Evolutionary conservation across 2,888 invertebrate genomes (phyloP).

Genomic region (Drosophila sordidula): DNA sequence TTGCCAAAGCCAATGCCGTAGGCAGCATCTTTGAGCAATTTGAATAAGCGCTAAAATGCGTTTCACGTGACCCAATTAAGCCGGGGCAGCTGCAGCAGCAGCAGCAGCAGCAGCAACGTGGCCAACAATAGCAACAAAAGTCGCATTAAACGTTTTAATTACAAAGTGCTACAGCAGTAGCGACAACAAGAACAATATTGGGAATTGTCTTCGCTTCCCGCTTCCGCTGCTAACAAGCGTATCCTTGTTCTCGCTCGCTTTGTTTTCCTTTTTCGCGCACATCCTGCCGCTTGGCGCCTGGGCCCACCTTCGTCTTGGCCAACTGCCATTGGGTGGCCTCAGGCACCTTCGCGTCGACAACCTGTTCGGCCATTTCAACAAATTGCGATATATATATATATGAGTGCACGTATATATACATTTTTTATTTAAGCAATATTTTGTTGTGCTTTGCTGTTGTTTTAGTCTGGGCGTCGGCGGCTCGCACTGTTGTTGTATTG

Average conservation of each 20-base stretch:
- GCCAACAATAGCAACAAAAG: conserved; percentile 44
- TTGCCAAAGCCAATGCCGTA: conserved; percentile 23
- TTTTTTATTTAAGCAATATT: conserved; percentile 36
- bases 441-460: conserved; percentile 31
- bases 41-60: conserved; percentile 68
- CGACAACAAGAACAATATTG: conserved; percentile 13
- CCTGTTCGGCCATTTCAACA: conserved; percentile 38
- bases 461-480: conserved; percentile 49
- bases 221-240: conserved; percentile 73
- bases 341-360: conserved; percentile 46
- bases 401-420: not conserved
- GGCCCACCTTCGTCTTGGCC: not conserved
- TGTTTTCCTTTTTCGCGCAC: conserved; percentile 7
- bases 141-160: conserved; percentile 74
- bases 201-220: conserved; percentile 53
- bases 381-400: not conserved
- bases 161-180: conserved; percentile 49
- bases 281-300: conserved; percentile 25
- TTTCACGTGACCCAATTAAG: conserved; percentile 70
- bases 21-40: conserved; percentile 64
- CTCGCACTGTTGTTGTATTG: conserved; percentile 56
- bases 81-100: conserved; percentile 3
- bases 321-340: conserved; percentile 31
- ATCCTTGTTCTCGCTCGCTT: conserved; percentile 57
- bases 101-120: conserved; percentile 5